Evolutionary conservation across 35 echinoderm and acorn worm genomes (phyloP).

Genomic region (Ptychodera flava): DNA sequence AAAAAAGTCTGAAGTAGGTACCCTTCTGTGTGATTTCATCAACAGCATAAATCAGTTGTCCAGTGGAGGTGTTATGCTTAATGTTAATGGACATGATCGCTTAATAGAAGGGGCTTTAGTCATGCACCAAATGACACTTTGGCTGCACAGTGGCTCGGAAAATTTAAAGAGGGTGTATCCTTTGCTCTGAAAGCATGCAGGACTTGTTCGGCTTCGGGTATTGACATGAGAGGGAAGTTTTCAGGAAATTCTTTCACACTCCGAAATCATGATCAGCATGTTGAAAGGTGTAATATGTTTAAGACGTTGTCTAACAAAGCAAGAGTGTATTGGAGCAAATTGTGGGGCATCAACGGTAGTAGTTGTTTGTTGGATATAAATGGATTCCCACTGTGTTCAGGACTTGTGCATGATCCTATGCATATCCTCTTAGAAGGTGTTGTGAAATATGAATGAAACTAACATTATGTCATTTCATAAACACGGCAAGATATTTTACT

Average conservation of each 20-base stretch:
- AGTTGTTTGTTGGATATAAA: slow-evolving; percentile 33
- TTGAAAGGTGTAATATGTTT: not conserved
- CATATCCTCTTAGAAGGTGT: slow-evolving; percentile 57
- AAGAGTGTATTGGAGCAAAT: slow-evolving; percentile 50
- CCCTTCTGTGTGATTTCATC: too few relatives aligned
- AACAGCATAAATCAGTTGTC: too few relatives aligned
- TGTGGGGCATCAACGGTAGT: slow-evolving; percentile 51
- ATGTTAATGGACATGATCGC: too few relatives aligned
- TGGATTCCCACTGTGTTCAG: slow-evolving; percentile 23
- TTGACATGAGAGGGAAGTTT: slow-evolving; percentile 34
- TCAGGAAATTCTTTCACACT: slow-evolving; percentile 3
- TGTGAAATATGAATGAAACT: slow-evolving; percentile 45
- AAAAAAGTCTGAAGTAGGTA: too few relatives aligned
- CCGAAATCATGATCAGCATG: slow-evolving; percentile 33
- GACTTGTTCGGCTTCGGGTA: slow-evolving; percentile 8
- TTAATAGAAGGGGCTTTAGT: slow-evolving; percentile 42
- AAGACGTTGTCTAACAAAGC: slow-evolving; percentile 13
- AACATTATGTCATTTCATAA: slow-evolving; percentile 27
- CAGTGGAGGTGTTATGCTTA: too few relatives aligned
- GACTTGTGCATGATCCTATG: slow-evolving; percentile 64
- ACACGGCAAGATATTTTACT: slow-evolving; percentile 27
- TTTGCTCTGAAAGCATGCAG: slow-evolving; percentile 58
- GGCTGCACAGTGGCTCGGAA: slow-evolving; percentile 43
- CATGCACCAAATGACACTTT: slow-evolving; percentile 31
- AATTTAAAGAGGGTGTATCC: slow-evolving; percentile 73